A percentile compares a stretch with the other conserved stretches of the same genome.
Evolutionary conservation across 2,797 vertebrate species (phyloP).

Genomic region (Dipus sagitta): DNA sequence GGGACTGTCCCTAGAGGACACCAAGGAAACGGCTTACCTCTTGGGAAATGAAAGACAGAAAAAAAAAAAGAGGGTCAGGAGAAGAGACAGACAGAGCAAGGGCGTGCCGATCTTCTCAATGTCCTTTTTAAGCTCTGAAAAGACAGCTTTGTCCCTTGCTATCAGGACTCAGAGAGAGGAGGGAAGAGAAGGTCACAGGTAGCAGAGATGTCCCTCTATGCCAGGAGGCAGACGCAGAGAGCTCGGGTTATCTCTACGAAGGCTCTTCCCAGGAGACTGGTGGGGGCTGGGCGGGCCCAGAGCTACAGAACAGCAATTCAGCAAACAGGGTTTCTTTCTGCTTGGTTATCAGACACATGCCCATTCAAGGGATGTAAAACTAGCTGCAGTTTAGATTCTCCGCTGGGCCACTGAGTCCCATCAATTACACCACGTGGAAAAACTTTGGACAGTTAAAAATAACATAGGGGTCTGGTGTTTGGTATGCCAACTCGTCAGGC

Average conservation of each 20-base stretch:
- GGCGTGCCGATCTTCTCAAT: constrained; percentile 60
- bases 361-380: constrained; percentile 71
- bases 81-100: constrained; percentile 29
- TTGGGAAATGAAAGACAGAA: constrained; percentile 38
- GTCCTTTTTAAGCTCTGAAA: constrained; percentile 77
- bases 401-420: constrained; percentile 59
- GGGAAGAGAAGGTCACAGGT: constrained; percentile 54
- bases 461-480: constrained; percentile 80
- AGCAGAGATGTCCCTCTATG: constrained; percentile 24
- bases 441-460: constrained; percentile 75
- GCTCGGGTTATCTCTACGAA: constrained; percentile 66
- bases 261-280: constrained; percentile 34
- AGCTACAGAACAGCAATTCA: constrained; percentile 46
- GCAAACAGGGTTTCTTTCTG: constrained; percentile 53
- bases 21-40: constrained; percentile 67
- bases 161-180: constrained; percentile 61
- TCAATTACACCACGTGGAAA: constrained; percentile 55
- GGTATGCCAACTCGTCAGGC: constrained; percentile 74
- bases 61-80: constrained; percentile 20
- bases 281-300: background rate
- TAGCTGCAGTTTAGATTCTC: constrained; percentile 63
- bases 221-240: constrained; percentile 57
- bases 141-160: constrained; percentile 69
- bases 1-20: constrained; percentile 24
- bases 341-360: constrained; percentile 66